Percentiles rank a stretch among this genome's conserved stretches.
phyloP scores from a whole-genome alignment of 1,140 invertebrate species.

The Meteorus sp. region DNA sequence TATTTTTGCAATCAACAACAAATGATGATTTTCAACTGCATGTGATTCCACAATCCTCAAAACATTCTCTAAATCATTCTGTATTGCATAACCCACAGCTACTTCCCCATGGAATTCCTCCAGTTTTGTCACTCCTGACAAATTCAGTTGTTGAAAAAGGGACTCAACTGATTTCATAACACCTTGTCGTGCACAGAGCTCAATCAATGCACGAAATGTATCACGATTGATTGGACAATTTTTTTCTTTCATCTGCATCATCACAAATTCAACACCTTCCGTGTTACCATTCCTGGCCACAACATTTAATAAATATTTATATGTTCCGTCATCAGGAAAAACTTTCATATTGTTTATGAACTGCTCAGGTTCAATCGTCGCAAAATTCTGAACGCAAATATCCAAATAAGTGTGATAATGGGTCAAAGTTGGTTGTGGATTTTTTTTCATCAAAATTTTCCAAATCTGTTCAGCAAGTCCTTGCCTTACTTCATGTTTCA shows the following conservation, averaged over 20 bases:
- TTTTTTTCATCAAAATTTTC: constrained; percentile 24
- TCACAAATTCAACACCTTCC: neutral
- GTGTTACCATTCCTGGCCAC: constrained; percentile 13
- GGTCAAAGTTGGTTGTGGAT: constrained; percentile 13
- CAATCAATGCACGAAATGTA: constrained; percentile 20
- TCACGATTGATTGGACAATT: neutral
- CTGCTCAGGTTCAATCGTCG: constrained; percentile 11
- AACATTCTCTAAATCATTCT: constrained; percentile 53
- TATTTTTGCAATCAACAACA: constrained; percentile 59
- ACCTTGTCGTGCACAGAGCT: constrained; percentile 28
- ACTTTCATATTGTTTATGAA: constrained; percentile 31
- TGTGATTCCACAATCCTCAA: constrained; percentile 40
- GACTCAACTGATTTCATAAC: constrained; percentile 52
- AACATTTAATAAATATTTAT: constrained; percentile 26
- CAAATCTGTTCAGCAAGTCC: constrained; percentile 27
- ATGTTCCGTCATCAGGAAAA: constrained; percentile 30
- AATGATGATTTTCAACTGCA: constrained; percentile 42
- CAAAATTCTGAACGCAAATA: constrained; percentile 26
- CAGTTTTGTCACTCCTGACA: constrained; percentile 53
- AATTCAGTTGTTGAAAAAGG: constrained; percentile 59
- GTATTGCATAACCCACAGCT: constrained; percentile 55
- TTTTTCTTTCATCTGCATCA: constrained; percentile 24
- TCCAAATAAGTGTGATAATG: constrained; percentile 34
- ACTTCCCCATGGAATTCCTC: constrained; percentile 57
- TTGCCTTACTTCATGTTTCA: constrained; percentile 1